Evolutionary conservation across 2,797 vertebrate species (phyloP).

Genomic region (Sebastes baramenuke): DNA sequence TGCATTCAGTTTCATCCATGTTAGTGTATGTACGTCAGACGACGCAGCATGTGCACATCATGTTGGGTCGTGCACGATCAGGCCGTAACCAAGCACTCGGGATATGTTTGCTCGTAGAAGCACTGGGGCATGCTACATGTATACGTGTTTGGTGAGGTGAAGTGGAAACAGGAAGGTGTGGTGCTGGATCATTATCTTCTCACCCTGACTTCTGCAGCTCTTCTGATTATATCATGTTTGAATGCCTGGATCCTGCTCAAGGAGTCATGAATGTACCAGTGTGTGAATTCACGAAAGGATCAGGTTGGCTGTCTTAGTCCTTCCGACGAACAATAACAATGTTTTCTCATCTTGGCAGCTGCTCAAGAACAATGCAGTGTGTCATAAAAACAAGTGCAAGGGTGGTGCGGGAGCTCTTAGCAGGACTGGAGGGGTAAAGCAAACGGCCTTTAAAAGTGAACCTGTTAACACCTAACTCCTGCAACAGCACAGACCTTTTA

Average conservation of each 20-base stretch:
- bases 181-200: constrained; percentile 40
- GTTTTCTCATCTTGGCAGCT: constrained; percentile 15
- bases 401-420: constrained; percentile 2
- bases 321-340: constrained; percentile 17
- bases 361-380: constrained; percentile 11
- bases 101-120: not conserved
- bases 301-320: not conserved
- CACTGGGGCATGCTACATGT: not conserved
- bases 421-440: not conserved
- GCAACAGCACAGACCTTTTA: not conserved
- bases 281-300: not conserved
- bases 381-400: not conserved
- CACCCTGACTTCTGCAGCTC: constrained; percentile 9
- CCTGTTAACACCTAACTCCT: not conserved
- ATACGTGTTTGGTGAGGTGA: not conserved
- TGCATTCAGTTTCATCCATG: not conserved
- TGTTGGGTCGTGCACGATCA: not conserved
- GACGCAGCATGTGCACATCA: not conserved
- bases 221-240: constrained; percentile 3
- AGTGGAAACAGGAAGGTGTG: constrained; percentile 22
- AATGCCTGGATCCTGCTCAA: constrained; percentile 10
- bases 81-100: not conserved
- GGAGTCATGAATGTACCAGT: constrained; percentile 15
- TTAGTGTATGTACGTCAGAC: not conserved
- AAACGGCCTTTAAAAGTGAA: not conserved